Evolutionary conservation across 2,797 vertebrate genomes (phyloP).

Genomic region (Brachyalestes nurse): DNA sequence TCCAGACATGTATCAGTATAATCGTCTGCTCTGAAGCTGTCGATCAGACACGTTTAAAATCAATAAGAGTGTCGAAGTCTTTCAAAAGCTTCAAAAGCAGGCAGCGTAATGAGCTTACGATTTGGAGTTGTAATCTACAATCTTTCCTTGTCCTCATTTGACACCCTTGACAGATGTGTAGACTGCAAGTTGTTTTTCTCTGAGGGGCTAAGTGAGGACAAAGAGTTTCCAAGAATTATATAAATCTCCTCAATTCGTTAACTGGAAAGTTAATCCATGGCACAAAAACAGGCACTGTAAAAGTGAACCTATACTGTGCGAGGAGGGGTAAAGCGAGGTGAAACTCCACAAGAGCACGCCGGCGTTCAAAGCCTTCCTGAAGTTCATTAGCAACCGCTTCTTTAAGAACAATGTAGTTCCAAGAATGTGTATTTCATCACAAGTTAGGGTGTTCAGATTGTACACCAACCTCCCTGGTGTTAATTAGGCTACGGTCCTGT

Average conservation of each 20-base stretch:
- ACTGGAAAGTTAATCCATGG: slow-evolving; percentile 56
- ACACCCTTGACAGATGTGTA: slow-evolving; percentile 50
- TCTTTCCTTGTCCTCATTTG: slow-evolving; percentile 68
- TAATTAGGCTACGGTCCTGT: slow-evolving; percentile 67
- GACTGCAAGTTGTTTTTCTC: slow-evolving; percentile 34
- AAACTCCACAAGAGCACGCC: slow-evolving; percentile 25
- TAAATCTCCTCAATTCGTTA: slow-evolving; percentile 51
- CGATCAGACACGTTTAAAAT: slow-evolving; percentile 39
- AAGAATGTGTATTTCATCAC: slow-evolving; percentile 35
- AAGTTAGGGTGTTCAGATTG: background rate
- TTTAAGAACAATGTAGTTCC: slow-evolving; percentile 10
- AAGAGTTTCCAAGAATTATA: slow-evolving; percentile 51
- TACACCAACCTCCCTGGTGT: slow-evolving; percentile 18
- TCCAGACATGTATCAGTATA: background rate
- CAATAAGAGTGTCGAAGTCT: slow-evolving; percentile 53
- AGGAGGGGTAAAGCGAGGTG: slow-evolving; percentile 47
- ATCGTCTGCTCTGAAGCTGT: background rate
- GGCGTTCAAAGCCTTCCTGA: slow-evolving; percentile 54
- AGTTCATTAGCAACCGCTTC: slow-evolving; percentile 32
- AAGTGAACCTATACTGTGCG: slow-evolving; percentile 42
- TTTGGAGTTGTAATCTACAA: background rate
- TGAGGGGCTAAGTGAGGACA: slow-evolving; percentile 56
- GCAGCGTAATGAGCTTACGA: slow-evolving; percentile 38
- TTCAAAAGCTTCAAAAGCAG: slow-evolving; percentile 52
- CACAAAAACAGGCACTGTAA: slow-evolving; percentile 62